phyloP scores from a whole-genome alignment of 2,797 vertebrate species.

The Alfaro cultratus region DNA sequence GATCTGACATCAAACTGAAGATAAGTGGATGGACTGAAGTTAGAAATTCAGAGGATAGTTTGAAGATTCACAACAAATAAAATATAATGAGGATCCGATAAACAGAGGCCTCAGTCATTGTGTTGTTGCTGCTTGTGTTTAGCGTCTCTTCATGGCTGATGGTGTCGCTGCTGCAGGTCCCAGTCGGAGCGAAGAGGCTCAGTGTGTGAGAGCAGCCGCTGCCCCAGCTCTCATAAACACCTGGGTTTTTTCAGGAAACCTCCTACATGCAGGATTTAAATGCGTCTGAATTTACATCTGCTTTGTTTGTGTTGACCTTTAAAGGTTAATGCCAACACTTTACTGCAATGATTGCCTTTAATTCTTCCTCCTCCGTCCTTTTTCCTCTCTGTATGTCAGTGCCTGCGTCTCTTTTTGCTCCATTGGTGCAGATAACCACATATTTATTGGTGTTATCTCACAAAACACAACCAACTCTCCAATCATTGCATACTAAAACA shows the following conservation, averaged over 20 bases:
- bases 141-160: conserved; percentile 61
- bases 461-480: not conserved
- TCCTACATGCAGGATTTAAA: conserved; percentile 15
- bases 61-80: conserved; percentile 55
- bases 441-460: not conserved
- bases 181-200: conserved; percentile 21
- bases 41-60: not conserved
- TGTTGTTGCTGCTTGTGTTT: conserved; percentile 36
- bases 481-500: not conserved
- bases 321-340: conserved; percentile 17
- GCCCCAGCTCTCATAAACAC: conserved; percentile 37
- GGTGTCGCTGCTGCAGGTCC: conserved; percentile 52
- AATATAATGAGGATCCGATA: conserved; percentile 53
- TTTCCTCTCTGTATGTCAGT: not conserved
- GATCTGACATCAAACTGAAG: conserved; percentile 9
- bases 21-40: conserved; percentile 17
- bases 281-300: not conserved
- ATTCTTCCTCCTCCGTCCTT: conserved; percentile 16
- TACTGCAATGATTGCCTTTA: conserved; percentile 4
- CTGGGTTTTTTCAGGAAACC: conserved; percentile 24
- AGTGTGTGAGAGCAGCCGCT: conserved; percentile 33
- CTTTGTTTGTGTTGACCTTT: conserved; percentile 16
- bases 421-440: not conserved
- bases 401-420: not conserved
- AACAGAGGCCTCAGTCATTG: conserved; percentile 48